Conservation (phyloP, 2,113 vertebrate genomes). For the Anolis carolinensis region DNA sequence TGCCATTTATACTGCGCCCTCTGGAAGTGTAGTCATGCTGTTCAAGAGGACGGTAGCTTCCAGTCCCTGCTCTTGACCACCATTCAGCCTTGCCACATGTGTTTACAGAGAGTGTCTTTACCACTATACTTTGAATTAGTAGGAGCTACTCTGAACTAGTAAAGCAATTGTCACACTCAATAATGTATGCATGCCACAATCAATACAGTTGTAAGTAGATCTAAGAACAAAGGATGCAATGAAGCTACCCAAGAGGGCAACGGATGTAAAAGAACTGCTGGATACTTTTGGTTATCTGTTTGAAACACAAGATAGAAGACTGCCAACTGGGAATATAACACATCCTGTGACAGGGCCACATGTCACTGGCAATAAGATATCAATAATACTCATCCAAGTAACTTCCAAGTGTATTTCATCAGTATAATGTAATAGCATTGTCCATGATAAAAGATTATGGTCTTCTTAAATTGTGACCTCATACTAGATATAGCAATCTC, state of each 20-base stretch:
- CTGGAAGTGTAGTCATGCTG: too few relatives aligned
- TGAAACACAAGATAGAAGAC: conserved; percentile 3
- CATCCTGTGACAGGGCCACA: conserved; percentile 30
- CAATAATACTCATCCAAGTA: conserved; percentile 46
- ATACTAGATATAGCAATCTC: conserved; percentile 19
- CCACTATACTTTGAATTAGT: not conserved
- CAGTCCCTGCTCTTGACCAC: not conserved
- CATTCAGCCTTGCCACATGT: too few relatives aligned
- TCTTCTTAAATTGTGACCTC: conserved; percentile 48
- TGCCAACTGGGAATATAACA: conserved; percentile 33
- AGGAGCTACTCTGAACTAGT: not conserved
- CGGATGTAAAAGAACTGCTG: not conserved
- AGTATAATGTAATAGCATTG: conserved; percentile 42
- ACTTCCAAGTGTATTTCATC: conserved; percentile 35
- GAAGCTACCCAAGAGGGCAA: conserved; percentile 25
- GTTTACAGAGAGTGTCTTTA: not conserved
- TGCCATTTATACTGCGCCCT: too few relatives aligned
- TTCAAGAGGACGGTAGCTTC: too few relatives aligned
- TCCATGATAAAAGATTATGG: conserved; percentile 29
- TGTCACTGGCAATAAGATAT: conserved; percentile 39
- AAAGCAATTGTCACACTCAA: conserved; percentile 13
- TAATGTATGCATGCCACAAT: conserved; percentile 16
- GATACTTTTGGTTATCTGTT: conserved; percentile 23
- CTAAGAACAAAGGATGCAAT: conserved; percentile 24
- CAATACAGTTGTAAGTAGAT: conserved; percentile 18